Evolutionary conservation across 2,113 vertebrate species (phyloP).

Genomic region (Burhinus bistriatus): DNA sequence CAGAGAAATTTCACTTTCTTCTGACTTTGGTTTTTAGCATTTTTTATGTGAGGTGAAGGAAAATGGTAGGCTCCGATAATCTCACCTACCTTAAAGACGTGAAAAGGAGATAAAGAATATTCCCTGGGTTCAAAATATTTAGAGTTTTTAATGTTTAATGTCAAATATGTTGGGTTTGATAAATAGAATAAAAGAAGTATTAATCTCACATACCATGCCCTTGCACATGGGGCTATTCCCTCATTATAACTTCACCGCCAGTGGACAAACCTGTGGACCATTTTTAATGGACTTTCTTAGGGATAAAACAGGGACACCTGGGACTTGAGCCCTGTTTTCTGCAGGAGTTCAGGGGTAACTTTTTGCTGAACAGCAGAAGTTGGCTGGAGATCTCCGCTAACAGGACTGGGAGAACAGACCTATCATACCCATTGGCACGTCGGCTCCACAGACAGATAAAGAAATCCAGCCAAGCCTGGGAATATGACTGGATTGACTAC

Average conservation of each 20-base stretch:
- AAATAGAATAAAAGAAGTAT: neutral
- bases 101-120: neutral
- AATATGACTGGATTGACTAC: neutral
- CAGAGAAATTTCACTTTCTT: neutral
- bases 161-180: neutral
- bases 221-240: neutral
- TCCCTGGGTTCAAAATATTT: slow-evolving; percentile 5
- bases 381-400: neutral
- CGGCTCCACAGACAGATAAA: neutral
- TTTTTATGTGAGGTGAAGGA: neutral
- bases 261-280: neutral
- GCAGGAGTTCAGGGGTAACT: neutral
- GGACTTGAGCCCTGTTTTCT: neutral
- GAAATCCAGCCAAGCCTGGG: neutral
- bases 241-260: neutral
- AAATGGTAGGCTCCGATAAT: neutral
- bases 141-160: slow-evolving; percentile 24
- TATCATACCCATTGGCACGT: fast-evolving
- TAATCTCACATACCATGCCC: neutral
- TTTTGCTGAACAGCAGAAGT: neutral
- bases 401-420: neutral
- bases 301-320: neutral
- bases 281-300: neutral
- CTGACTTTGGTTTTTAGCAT: neutral
- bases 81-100: neutral